Base-by-base conservation (phyloP, 2,888 invertebrate genomes). In the Choreutis nemorana region DNA sequence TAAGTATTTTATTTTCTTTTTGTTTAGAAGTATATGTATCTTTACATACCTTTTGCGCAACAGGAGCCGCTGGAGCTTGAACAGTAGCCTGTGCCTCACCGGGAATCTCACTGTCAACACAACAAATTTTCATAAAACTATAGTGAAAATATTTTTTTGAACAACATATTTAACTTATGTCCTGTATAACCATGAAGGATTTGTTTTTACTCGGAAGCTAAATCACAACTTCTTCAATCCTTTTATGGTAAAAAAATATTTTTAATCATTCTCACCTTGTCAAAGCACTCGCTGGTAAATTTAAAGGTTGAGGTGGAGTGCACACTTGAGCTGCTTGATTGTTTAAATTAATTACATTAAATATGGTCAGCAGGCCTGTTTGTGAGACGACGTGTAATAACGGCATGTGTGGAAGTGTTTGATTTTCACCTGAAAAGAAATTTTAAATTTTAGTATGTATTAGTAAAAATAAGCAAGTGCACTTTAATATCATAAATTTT, bases 381-480 rank as follows among this genome's bases (percentile, higher is more conserved):
- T 91, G 87, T 0, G 90, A 87, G 6, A 95, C 63, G 5, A 94
- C 79, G 31, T 90, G 83, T 2, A 95, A 65, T 34, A 90, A 72
- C 0, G 95, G 95, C 82, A 91, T 90, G 3, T 89, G 84, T 0
- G 87, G 86, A 14, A 91, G 62, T 1, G 67, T 65, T 35, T 81
- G 75, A 32, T 78, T 83, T 35, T 88, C 87, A 31, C 83, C 81
- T 83, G 46, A 2, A 56, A 45, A 39, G 36, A 36, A 25, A n/a
- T n/a, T n/a, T n/a, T n/a, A n/a, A n/a, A n/a, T 23, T 6, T 18
- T 18, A 18, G 8, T 18, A 18, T 5, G 5, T 18, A 18, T 5
- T 18, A 23, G 10, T n/a, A 29, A 9, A 13, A 21, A 14, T 12
- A 21, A n/a, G 4, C 28, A 5, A 22, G 11, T 11, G 8, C 27